Base-by-base conservation (phyloP, 2,113 vertebrate species). In the Nansenia antarctica region DNA sequence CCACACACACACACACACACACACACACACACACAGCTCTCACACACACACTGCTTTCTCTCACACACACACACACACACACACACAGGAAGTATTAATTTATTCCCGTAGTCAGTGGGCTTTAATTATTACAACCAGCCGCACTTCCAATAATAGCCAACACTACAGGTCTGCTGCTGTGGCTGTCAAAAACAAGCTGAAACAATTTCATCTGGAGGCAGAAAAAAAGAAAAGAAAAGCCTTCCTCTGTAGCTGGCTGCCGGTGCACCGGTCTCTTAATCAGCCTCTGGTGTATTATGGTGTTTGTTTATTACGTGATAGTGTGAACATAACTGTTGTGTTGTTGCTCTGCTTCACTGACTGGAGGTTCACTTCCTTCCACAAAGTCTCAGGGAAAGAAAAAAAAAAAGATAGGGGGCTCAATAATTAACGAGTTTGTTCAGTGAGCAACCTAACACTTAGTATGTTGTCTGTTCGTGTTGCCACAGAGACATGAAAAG, bases 401-500 rank as follows among this genome's bases (percentile, higher is more conserved):
- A 82, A 88, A 88, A 92, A 91, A 92, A n/a, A n/a, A n/a, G n/a
- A n/a, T n/a, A n/a, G n/a, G n/a, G 82, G 84, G 82, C 86, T 90
- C 87, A 86, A 86, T 87, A 93, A 92, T 93, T 92, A 93, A 93
- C 91, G 86, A 91, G 87, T 88, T 88, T 89, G 84, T 90, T 90
- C 76, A 70, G 79, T 65, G 87, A 86, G 87, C 84, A 85, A 82
- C 85, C 78, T 88, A 88, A 91, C 82, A 86, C 80, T 77, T 78
- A 77, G 76, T 77, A 69, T 11, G 55, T 84, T 83, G 82, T 76
- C 77, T 73, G 73, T 70, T 54, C 77, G 73, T 88, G 83, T 84
- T 84, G 82, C 82, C 77, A 65, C 77, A 22, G 82, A 85, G 82
- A 89, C 82, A 80, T 77, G 76, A 86, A 78, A 85, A 74, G 79